Percentiles rank a stretch among this genome's conserved stretches.
Conservation (phyloP, 2,888 invertebrate species). For the Eucera pruinosa region DNA sequence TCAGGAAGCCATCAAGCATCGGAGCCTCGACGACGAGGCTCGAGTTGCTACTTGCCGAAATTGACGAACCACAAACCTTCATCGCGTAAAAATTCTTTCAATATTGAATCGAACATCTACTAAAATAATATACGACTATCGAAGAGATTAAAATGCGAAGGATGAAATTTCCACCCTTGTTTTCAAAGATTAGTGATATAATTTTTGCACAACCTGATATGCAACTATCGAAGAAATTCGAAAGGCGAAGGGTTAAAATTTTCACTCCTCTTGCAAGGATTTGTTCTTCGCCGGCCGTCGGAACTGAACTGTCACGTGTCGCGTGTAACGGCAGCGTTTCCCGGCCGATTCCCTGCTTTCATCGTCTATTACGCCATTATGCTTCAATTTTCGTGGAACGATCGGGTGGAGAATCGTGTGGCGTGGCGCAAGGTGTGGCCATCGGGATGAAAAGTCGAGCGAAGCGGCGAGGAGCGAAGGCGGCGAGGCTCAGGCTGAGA, state of each 20-base stretch:
- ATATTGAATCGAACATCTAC: too few species aligned
- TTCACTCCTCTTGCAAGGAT: too few species aligned
- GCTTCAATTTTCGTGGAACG: slow-evolving; percentile 78
- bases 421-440: slow-evolving; percentile 80
- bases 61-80: slow-evolving; percentile 68
- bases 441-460: slow-evolving; percentile 79
- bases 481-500: slow-evolving; percentile 62
- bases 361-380: slow-evolving; percentile 79
- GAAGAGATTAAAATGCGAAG: too few species aligned
- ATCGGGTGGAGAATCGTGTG: slow-evolving; percentile 66
- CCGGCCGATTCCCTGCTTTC: slow-evolving; percentile 10
- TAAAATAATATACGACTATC: too few species aligned
- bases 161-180: too few species aligned
- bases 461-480: background rate
- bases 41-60: slow-evolving; percentile 51
- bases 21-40: slow-evolving; percentile 26
- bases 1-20: slow-evolving; percentile 78
- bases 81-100: slow-evolving; percentile 37
- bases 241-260: too few species aligned
- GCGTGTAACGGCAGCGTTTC: slow-evolving; percentile 41
- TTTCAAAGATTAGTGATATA: too few species aligned
- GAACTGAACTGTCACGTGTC: slow-evolving; percentile 43
- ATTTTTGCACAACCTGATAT: too few species aligned
- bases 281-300: background rate
- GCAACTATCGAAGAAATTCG: too few species aligned